Percentiles rank a stretch among this genome's conserved stretches.
Evolutionary conservation across 2,113 vertebrate species (phyloP).

Genomic region (Pionites leucogaster): DNA sequence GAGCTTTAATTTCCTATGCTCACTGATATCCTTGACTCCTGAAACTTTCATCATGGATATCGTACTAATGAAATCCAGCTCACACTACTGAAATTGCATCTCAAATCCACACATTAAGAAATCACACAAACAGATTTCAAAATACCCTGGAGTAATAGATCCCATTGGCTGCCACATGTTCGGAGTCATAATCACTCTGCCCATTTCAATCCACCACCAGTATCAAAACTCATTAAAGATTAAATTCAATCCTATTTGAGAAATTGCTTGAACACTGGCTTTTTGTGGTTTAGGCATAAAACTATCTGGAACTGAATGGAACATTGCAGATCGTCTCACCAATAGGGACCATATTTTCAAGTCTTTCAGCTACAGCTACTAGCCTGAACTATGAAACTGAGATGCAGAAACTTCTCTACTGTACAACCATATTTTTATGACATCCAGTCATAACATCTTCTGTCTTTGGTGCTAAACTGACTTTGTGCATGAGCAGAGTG

Average conservation of each 20-base stretch:
- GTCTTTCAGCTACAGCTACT: neutral
- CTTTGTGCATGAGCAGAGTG: neutral
- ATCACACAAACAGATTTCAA: neutral
- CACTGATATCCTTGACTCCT: neutral
- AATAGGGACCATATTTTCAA: neutral
- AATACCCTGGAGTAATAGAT: neutral
- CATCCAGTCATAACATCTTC: neutral
- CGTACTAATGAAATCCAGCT: neutral
- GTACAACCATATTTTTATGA: neutral
- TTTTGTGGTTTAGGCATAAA: neutral
- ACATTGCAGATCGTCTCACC: neutral
- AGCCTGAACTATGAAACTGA: neutral
- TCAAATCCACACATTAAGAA: neutral
- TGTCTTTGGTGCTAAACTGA: neutral
- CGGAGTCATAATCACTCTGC: neutral
- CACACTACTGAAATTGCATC: neutral
- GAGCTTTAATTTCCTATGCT: neutral
- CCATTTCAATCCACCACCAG: neutral
- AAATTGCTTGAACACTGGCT: neutral
- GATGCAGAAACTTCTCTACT: neutral
- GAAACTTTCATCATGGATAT: neutral
- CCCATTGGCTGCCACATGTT: slow-evolving; percentile 8
- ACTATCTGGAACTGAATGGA: neutral
- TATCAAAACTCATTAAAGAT: neutral
- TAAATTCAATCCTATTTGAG: neutral